A percentile compares a stretch with the other conserved stretches of the same genome.
These are phyloP conservation scores for Rhimphoctona megacephalus DNA, from an alignment of 2,888 invertebrate species.

Conservation along the genomic window DNA sequence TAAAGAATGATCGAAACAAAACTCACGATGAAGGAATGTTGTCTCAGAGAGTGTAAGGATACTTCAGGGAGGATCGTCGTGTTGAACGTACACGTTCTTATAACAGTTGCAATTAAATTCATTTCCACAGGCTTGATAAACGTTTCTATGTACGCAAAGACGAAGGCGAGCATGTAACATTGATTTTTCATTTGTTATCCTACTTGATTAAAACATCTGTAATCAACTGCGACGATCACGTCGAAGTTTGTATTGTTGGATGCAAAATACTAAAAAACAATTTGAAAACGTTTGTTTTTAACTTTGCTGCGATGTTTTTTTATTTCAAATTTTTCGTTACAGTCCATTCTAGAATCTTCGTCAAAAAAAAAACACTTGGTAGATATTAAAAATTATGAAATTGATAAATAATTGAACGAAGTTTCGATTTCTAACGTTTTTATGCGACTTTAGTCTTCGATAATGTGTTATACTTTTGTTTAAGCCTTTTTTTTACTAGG, in stretches of 20 bases:
- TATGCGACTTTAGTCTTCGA: no score
- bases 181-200: not conserved
- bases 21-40: constrained; percentile 58
- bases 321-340: not conserved
- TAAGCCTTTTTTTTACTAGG: not conserved
- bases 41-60: constrained; percentile 15
- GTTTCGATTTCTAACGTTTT: not conserved
- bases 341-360: no score
- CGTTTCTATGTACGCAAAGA: not conserved
- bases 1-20: constrained; percentile 18
- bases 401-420: no score
- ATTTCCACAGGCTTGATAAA: not conserved
- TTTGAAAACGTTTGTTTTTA: not conserved
- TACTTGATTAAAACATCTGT: not conserved
- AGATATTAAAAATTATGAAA: no score
- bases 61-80: constrained; percentile 47
- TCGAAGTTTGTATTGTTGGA: not conserved
- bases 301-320: not conserved
- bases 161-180: not conserved
- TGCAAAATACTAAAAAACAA: not conserved
- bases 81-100: constrained; percentile 19
- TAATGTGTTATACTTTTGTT: not conserved
- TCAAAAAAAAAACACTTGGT: no score
- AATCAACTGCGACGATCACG: not conserved
- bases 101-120: constrained; percentile 12